Base-by-base conservation (phyloP, 2,797 vertebrate species). In the Peromyscus eremicus region DNA sequence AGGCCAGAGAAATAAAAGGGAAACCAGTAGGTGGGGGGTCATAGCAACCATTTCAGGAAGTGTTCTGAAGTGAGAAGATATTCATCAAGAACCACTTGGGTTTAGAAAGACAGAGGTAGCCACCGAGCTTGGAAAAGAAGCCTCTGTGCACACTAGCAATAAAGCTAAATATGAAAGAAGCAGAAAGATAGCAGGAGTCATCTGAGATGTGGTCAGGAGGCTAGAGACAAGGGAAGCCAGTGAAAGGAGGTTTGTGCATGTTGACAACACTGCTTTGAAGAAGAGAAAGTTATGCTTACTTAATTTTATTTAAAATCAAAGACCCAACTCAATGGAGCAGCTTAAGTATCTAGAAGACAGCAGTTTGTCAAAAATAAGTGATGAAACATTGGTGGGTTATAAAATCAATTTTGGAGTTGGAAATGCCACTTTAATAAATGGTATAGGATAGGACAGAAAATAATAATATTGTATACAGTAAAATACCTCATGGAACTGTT, bases 1-100 rank as follows among this genome's bases (percentile, higher is more conserved):
- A 96, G 10, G 80, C 17, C 27, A 79, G 52, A 87, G 60, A 89
- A 96, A 94, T 60, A 88, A 94, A 95, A 97, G 66, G 49, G 91
- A 94, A 92, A 23, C 29, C 29, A 62, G 64, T 43, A 81, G 71
- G 73, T n/a, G 64, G 79, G 71, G 60, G 37, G 46, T 87, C 68
- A 92, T 12, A 90, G 25, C 27, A 91, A 83, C 49, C 37, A 14
- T 27, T 29, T 89, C 86, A 93, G 83, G 25, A 91, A 90, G 21
- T 32, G 2, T 89, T 92, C 91, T 93, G 80, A 96, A 89, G n/a
- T 49, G 89, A 34, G 82, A 34, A 84, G 64, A 60, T 57, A 43
- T 3, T 87, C 13, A 60, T 40, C 46, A 80, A 71, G 16, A 75
- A 92, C 16, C 32, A 3, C 40, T 17, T 77, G 46, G 21, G 66